phyloP scores from a whole-genome alignment of 2,113 vertebrate genomes.

The Oryzias woworae region DNA sequence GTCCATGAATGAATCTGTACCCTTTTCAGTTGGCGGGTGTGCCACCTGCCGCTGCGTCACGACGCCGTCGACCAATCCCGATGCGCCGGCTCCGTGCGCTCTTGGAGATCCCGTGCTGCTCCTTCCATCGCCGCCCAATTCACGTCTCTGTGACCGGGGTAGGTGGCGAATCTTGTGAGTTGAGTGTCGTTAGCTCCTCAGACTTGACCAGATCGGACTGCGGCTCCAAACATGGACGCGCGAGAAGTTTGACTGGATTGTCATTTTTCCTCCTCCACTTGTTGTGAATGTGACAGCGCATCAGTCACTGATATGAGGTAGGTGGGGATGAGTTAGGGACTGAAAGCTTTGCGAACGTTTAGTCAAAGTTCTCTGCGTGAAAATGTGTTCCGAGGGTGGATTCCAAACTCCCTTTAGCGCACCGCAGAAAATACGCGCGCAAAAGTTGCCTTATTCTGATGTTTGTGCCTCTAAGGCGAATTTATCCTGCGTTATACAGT shows the following conservation, averaged over 20 bases:
- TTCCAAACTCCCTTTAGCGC: background rate
- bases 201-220: conserved; percentile 30
- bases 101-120: conserved; percentile 66
- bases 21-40: conserved; percentile 59
- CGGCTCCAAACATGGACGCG: conserved; percentile 43
- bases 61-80: conserved; percentile 64
- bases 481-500: background rate
- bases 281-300: conserved; percentile 15
- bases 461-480: background rate
- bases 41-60: conserved; percentile 78
- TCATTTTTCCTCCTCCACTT: conserved; percentile 20
- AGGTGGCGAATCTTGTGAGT: conserved; percentile 30
- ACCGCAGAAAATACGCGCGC: background rate
- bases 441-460: conserved; percentile 28
- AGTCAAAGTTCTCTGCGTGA: background rate
- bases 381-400: background rate
- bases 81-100: conserved; percentile 50
- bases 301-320: conserved; percentile 50
- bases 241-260: conserved; percentile 60
- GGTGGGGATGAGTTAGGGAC: conserved; percentile 10
- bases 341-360: conserved; percentile 26
- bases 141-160: conserved; percentile 34
- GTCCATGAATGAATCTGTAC: conserved; percentile 51
- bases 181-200: conserved; percentile 10
- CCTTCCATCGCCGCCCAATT: conserved; percentile 39